Evolutionary conservation across 2,888 invertebrate genomes (phyloP).

Genomic region (Lycophotia porphyrea): DNA sequence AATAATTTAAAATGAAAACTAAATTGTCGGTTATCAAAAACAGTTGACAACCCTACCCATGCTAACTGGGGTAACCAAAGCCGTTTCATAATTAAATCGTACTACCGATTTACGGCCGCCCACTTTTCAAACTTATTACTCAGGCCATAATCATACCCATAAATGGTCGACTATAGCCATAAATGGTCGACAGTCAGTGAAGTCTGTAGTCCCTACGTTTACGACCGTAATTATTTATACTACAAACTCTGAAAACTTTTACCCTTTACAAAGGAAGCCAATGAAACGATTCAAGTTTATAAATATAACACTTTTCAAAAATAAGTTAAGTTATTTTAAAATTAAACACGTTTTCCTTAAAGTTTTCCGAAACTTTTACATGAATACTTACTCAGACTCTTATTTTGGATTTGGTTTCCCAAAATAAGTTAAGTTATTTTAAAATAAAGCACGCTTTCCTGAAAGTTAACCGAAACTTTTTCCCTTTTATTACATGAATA

Average conservation of each 20-base stretch:
- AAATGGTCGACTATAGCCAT: too few species aligned
- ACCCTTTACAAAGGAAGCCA: slow-evolving; percentile 5
- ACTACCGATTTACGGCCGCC: not conserved
- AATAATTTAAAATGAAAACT: not conserved
- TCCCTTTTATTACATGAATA: not conserved
- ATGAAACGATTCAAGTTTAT: slow-evolving; percentile 9
- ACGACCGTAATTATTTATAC: slow-evolving; percentile 10
- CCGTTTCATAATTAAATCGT: not conserved
- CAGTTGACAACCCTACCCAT: not conserved
- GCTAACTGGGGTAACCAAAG: not conserved
- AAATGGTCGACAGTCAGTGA: too few species aligned
- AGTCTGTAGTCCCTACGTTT: not conserved
- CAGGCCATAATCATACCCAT: rapidly evolving
- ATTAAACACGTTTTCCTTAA: not conserved
- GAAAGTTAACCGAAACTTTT: not conserved
- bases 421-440: not conserved
- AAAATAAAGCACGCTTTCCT: not conserved
- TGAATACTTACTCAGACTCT: too few species aligned
- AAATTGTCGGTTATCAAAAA: not conserved
- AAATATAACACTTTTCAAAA: not conserved
- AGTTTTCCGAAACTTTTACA: too few species aligned
- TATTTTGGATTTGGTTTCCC: too few species aligned
- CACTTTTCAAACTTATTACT: not conserved
- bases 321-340: too few species aligned
- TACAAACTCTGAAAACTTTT: slow-evolving; percentile 12